These are phyloP conservation scores for Metalampra italica DNA, from an alignment of 2,888 invertebrate species.

Conservation along the genomic window DNA sequence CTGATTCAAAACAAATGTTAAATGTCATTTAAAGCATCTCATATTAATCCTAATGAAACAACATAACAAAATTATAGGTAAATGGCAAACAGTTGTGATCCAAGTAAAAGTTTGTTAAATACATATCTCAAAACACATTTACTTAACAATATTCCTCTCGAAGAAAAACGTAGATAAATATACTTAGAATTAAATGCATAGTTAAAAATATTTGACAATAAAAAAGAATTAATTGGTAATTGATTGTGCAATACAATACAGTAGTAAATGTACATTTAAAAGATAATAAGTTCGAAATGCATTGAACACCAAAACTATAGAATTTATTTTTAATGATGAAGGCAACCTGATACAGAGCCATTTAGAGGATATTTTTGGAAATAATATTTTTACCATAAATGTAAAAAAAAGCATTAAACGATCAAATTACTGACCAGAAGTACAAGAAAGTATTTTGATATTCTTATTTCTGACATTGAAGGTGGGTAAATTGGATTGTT, in stretches of 20 bases:
- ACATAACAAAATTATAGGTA: constrained; percentile 52
- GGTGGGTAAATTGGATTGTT: no score
- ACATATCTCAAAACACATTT: constrained; percentile 9
- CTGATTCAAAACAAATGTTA: constrained; percentile 57
- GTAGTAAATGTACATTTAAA: not conserved
- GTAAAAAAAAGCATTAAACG: no score
- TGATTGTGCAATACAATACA: not conserved
- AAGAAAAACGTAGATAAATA: constrained; percentile 10
- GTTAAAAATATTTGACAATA: not conserved
- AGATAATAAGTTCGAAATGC: no score
- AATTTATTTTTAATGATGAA: no score
- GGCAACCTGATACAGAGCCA: no score
- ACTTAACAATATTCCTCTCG: not conserved
- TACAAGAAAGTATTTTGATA: no score
- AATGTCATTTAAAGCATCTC: constrained; percentile 69
- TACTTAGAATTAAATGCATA: constrained; percentile 8
- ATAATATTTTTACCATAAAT: no score
- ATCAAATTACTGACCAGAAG: no score
- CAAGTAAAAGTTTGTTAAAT: constrained; percentile 10
- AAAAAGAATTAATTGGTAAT: not conserved
- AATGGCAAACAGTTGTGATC: constrained; percentile 45
- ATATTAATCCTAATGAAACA: constrained; percentile 59
- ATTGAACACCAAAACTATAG: no score
- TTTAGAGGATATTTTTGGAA: no score
- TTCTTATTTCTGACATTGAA: no score